phyloP scores from a whole-genome alignment of 2,113 vertebrate genomes.

The Acanthisitta chloris region DNA sequence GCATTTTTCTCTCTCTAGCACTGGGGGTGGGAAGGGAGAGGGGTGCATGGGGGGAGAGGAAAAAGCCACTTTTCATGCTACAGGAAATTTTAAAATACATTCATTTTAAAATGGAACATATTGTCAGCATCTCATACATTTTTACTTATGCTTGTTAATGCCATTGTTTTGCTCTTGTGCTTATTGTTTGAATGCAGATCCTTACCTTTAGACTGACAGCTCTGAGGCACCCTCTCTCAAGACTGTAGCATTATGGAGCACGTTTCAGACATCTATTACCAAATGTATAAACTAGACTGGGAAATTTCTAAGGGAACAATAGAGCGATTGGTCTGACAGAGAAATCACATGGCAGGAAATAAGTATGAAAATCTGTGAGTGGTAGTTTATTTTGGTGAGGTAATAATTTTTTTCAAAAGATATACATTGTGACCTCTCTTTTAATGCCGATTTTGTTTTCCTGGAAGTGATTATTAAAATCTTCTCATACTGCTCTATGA shows the following conservation, averaged over 20 bases:
- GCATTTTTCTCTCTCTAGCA: background rate
- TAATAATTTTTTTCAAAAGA: too few species aligned
- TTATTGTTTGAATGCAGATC: background rate
- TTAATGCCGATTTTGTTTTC: background rate
- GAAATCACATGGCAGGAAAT: background rate
- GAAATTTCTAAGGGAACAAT: background rate
- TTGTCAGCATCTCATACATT: background rate
- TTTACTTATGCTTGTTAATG: background rate
- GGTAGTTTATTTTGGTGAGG: background rate
- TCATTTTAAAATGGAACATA: background rate
- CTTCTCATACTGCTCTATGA: background rate
- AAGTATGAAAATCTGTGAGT: background rate
- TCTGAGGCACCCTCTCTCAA: background rate
- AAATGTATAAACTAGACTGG: background rate
- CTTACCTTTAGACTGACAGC: background rate
- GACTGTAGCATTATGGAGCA: background rate
- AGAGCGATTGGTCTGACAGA: background rate
- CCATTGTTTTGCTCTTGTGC: background rate
- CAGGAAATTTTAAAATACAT: background rate
- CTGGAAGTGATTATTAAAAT: background rate
- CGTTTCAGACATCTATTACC: background rate
- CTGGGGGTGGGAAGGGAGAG: rapidly evolving
- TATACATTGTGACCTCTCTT: background rate
- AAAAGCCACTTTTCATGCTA: background rate
- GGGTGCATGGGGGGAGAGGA: rapidly evolving